A percentile compares a stretch with the other conserved stretches of the same genome.
phyloP scores from a whole-genome alignment of 2,888 invertebrate genomes.

The Cephalotes varians region DNA sequence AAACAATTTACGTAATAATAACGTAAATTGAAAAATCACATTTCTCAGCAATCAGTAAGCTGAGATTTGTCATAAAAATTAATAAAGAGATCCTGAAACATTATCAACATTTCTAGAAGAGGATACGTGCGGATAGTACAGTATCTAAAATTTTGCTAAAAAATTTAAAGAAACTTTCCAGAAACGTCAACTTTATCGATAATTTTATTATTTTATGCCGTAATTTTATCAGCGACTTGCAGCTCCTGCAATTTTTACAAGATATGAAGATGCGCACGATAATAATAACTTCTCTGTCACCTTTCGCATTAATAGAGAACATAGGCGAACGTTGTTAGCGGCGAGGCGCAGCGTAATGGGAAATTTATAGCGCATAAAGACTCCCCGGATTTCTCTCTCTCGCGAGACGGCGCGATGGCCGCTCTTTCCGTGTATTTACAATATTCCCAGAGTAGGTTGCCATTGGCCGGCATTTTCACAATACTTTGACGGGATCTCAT shows the following conservation, averaged over 20 bases:
- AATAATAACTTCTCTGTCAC: slow-evolving; percentile 45
- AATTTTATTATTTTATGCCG: slow-evolving; percentile 16
- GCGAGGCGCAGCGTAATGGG: slow-evolving; percentile 31
- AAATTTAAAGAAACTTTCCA: slow-evolving; percentile 15
- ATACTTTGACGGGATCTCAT: slow-evolving; percentile 54
- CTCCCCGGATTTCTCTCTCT: slow-evolving; percentile 14
- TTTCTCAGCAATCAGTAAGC: background rate
- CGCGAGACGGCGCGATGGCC: slow-evolving; percentile 6
- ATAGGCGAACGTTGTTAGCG: slow-evolving; percentile 29
- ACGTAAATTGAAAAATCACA: background rate
- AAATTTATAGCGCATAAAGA: slow-evolving; percentile 42
- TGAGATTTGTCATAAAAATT: background rate
- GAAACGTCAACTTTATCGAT: background rate
- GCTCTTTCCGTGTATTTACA: slow-evolving; percentile 34
- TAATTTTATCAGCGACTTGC: slow-evolving; percentile 5
- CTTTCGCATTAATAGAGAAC: slow-evolving; percentile 39
- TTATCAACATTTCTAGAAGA: background rate
- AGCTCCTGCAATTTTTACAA: background rate
- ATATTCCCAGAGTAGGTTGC: slow-evolving; percentile 7
- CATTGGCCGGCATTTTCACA: slow-evolving; percentile 45
- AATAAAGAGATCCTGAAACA: background rate
- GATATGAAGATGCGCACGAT: background rate
- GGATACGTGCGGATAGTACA: background rate
- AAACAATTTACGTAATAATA: background rate
- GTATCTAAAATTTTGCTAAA: background rate